Evolutionary conservation across 1,140 invertebrate genomes (phyloP).

Genomic region (Pogonognathellus flavescens): DNA sequence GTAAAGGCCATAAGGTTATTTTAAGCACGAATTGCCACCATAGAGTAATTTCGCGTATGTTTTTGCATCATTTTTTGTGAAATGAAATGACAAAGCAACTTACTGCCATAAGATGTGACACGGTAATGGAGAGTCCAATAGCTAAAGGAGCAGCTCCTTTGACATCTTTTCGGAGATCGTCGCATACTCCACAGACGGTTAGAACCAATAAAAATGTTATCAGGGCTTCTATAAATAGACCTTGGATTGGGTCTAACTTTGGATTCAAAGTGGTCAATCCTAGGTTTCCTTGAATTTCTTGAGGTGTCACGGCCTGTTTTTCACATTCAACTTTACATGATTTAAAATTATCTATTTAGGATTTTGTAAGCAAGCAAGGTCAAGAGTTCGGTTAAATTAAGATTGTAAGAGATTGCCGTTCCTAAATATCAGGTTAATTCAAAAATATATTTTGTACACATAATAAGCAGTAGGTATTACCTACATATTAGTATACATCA

Average conservation of each 20-base stretch:
- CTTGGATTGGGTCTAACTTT: conserved; percentile 79
- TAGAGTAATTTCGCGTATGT: too few relatives aligned
- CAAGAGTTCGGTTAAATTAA: too few relatives aligned
- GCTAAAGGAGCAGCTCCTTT: conserved; percentile 89
- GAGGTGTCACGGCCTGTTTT: conserved; percentile 77
- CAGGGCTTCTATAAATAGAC: conserved; percentile 89
- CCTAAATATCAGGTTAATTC: too few relatives aligned
- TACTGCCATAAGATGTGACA: conserved; percentile 88
- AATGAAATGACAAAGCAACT: conserved; percentile 69
- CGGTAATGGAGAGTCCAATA: conserved; percentile 88
- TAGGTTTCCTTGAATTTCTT: conserved; percentile 73
- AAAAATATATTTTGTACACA: too few relatives aligned
- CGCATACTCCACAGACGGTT: conserved; percentile 89
- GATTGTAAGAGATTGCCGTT: too few relatives aligned
- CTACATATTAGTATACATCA: too few relatives aligned
- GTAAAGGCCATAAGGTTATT: too few relatives aligned
- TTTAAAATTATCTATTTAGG: too few relatives aligned
- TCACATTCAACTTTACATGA: too few relatives aligned
- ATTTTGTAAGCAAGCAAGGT: too few relatives aligned
- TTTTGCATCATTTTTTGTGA: neutral
- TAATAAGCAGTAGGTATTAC: too few relatives aligned
- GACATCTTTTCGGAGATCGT: conserved; percentile 82
- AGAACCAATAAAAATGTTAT: conserved; percentile 90
- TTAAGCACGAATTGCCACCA: too few relatives aligned
- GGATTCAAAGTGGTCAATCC: conserved; percentile 76